Percentiles rank a stretch among this genome's conserved stretches.
Evolutionary conservation across 2,797 vertebrate species (phyloP).

Genomic region (Poliocrania exsul): DNA sequence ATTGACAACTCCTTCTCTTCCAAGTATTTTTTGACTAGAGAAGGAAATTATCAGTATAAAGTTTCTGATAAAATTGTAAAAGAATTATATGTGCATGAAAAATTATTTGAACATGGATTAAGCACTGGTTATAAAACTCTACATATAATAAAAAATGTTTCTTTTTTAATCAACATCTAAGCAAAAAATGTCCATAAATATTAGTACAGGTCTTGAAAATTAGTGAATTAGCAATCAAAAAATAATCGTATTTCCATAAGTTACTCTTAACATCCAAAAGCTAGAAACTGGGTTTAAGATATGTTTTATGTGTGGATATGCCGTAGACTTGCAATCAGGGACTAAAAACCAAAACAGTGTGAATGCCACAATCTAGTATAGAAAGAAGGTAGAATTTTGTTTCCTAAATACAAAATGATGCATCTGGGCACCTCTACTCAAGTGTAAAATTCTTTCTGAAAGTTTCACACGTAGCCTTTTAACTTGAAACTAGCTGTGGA

Average conservation of each 20-base stretch:
- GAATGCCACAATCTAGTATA: not conserved
- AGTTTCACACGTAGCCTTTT: not conserved
- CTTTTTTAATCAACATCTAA: not conserved
- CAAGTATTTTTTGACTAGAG: not conserved
- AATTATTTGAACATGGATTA: not conserved
- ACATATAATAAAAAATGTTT: accelerated
- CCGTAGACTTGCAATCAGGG: not conserved
- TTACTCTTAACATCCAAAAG: not conserved
- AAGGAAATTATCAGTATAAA: not conserved
- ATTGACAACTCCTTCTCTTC: not conserved
- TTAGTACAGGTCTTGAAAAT: not conserved
- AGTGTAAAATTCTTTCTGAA: not conserved
- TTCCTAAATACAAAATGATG: not conserved
- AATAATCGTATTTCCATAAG: accelerated
- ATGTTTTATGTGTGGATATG: not conserved
- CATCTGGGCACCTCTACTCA: accelerated
- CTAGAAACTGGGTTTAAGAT: not conserved
- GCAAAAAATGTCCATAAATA: not conserved
- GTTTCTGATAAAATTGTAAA: not conserved
- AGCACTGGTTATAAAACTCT: not conserved
- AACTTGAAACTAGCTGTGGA: not conserved
- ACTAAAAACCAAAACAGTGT: not conserved
- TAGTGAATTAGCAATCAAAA: not conserved
- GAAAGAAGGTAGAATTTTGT: not conserved
- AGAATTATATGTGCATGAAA: not conserved